Evolutionary conservation across 2,113 vertebrate species (phyloP), one percentile per base, ranked within the genome.

Genomic region (Pteruthius melanotis): DNA sequence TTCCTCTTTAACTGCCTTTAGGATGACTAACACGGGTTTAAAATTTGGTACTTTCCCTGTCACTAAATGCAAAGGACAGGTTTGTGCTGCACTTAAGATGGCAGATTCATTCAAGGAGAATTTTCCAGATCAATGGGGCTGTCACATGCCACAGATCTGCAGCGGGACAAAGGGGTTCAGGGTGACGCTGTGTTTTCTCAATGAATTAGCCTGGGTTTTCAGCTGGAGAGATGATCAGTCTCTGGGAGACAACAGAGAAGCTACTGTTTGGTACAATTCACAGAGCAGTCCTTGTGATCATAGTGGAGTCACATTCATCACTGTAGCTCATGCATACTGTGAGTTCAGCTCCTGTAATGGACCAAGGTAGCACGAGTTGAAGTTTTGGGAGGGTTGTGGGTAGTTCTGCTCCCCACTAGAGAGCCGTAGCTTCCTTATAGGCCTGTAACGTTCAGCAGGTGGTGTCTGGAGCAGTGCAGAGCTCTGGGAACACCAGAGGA

Each of bases 401-500:
- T 10, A 6, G 22, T 9, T 1, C 80, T 64, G 61, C 33, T 91
- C 53, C 39, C 33, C 2, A 2, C 13, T 4, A 9, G 20, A 49
- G 89, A 64, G 57, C 59, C 44, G 35, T 6, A 3, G 6, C 52
- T 33, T 54, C 71, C 49, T 24, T 17, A 2, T 0, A 22, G 60
- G 14, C 65, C 42, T 3, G 0, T 6, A 5, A 1, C 2, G 47
- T 13, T 65, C 4, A 22, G 27, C 57, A 30, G 16, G 7, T 4
- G 1, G 4, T n/a, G 23, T 33, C 26, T 5, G 8, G 4, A 5
- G 44, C 3, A 18, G 49, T 11, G 19, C 50, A 13, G 72, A 61
- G 77, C 50, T 66, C 23, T 26, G 65, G 49, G 19, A 74, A 7
- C 1, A 3, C 9, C 6, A 4, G 35, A 17, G 40, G 11, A 72